phyloP scores from a whole-genome alignment of 2,888 invertebrate species.

The Thalpophila matura region DNA sequence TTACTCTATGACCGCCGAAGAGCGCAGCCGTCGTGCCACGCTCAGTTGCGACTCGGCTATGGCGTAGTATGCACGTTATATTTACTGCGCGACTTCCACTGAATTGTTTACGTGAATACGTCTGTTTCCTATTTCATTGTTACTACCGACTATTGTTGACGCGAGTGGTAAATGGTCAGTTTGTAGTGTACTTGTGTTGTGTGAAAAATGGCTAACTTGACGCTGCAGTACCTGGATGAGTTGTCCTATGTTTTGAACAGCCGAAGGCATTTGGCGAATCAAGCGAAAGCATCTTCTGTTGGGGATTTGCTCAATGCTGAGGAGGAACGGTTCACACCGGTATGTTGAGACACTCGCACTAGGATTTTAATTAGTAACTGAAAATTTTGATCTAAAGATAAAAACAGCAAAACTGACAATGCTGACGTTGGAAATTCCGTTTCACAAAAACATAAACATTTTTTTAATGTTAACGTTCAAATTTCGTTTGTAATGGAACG shows the following conservation, averaged over 20 bases:
- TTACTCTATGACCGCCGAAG: slow-evolving; percentile 58
- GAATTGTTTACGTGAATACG: slow-evolving; percentile 76
- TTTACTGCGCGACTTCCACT: slow-evolving; percentile 39
- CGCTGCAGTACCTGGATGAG: slow-evolving; percentile 89
- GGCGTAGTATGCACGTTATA: slow-evolving; percentile 65
- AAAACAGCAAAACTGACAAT: slow-evolving; percentile 43
- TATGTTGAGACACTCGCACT: slow-evolving; percentile 65
- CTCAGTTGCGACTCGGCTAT: slow-evolving; percentile 76
- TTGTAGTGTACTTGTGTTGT: slow-evolving; percentile 65
- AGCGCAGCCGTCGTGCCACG: slow-evolving; percentile 61
- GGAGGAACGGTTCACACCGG: slow-evolving; percentile 84
- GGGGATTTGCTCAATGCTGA: slow-evolving; percentile 87
- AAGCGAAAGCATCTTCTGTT: slow-evolving; percentile 87
- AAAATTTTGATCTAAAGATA: slow-evolving; percentile 41
- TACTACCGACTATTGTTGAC: slow-evolving; percentile 59
- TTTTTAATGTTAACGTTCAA: slow-evolving; percentile 29
- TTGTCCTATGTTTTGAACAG: slow-evolving; percentile 87
- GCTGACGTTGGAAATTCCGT: slow-evolving; percentile 43
- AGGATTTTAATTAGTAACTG: slow-evolving; percentile 36
- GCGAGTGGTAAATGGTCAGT: slow-evolving; percentile 67
- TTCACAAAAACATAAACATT: slow-evolving; percentile 17
- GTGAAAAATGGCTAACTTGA: slow-evolving; percentile 84
- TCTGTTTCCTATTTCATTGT: slow-evolving; percentile 64
- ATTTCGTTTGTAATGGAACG: slow-evolving; percentile 37
- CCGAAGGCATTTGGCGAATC: slow-evolving; percentile 81